Base-by-base conservation (phyloP, 2,113 vertebrate species). In the Mungos mungo region DNA sequence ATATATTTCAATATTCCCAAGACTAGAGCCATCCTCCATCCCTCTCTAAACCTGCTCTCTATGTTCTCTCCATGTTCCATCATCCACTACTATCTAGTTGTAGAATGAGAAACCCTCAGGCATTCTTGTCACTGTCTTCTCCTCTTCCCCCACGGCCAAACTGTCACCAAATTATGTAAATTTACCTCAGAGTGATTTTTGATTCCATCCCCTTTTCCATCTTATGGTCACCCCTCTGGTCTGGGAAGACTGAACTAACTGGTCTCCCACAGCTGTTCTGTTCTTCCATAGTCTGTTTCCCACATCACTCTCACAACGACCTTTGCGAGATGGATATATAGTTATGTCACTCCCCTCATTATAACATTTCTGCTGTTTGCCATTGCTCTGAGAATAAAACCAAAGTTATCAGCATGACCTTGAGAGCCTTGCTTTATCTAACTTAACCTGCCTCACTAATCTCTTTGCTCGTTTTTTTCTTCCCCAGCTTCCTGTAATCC, bases 331-430 rank as follows among this genome's bases (percentile, higher is more conserved):
- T 65, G 18, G 57, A 95, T 83, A 63, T 52, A 68, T 31, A 54
- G 27, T 45, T 18, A 13, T 4, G 5, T 84, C 14, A 35, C 4
- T 54, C 29, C 5, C 7, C n/a, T 41, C 33, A 10, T 69, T 60
- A 84, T 74, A 57, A 35, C 50, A 85, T 72, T 91, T 74, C 38
- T 21, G 33, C 80, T 45, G 65, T 57, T 91, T 93, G 25, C 23
- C 13, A 38, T 79, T 76, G n/a, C 54, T 96, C 65, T 85, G n/a
- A 69, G 35, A 91, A 85, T 63, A 85, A 96, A 90, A 80, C 33
- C n/a, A n/a, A 95, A 84, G 76, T 80, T n/a, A 57, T 77, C 74
- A 81, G 52, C 29, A 54, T 68, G 87, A 33, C 18, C 33, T 85
- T 5, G 9, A 87, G 18, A 27, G 38, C 57, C 41, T 84, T 50